phyloP scores from a whole-genome alignment of 2,797 vertebrate species.

The Petrocephalus sullivani region DNA sequence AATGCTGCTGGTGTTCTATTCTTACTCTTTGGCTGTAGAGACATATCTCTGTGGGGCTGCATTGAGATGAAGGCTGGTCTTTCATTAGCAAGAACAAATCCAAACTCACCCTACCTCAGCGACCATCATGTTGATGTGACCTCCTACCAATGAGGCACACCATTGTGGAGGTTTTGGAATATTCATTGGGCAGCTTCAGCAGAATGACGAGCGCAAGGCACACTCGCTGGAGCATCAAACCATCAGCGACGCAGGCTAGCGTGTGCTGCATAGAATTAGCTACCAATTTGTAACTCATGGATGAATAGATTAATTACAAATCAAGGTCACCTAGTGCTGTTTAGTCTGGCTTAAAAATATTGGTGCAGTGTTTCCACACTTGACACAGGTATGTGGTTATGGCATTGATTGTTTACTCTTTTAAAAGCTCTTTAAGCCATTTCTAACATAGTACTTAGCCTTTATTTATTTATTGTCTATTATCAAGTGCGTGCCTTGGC shows the following conservation, averaged over 20 bases:
- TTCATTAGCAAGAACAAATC: background rate
- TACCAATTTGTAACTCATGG: background rate
- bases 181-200: background rate
- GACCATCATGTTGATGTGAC: background rate
- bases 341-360: background rate
- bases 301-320: conserved; percentile 8
- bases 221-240: background rate
- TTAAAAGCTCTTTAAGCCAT: background rate
- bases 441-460: background rate
- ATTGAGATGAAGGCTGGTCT: background rate
- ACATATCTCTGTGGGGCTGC: background rate
- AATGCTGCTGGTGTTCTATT: background rate
- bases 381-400: background rate
- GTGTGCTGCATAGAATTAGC: conserved; percentile 5
- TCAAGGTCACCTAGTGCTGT: conserved; percentile 4
- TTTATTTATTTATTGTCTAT: background rate
- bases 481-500: background rate
- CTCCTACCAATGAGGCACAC: background rate
- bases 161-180: background rate
- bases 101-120: background rate
- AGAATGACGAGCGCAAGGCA: background rate
- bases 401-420: background rate
- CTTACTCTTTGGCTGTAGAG: background rate
- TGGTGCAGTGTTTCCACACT: background rate
- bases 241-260: background rate